Evolutionary conservation across 2,888 invertebrate species (phyloP).

Genomic region (Saturnia pavonia): DNA sequence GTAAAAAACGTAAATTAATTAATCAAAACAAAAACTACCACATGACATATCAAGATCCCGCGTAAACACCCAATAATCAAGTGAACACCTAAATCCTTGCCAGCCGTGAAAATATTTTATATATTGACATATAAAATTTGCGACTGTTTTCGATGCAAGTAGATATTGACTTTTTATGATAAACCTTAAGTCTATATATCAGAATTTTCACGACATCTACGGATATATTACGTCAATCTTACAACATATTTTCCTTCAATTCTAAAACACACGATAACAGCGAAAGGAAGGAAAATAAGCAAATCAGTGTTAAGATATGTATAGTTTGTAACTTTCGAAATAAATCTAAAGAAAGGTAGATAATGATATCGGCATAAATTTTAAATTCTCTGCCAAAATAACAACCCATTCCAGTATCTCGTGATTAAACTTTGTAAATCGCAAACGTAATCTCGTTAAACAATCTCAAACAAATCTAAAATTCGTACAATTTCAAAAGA

Average conservation of each 20-base stretch:
- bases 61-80: no score
- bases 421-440: background rate
- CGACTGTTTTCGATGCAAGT: background rate
- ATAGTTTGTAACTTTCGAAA: no score
- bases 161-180: background rate
- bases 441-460: conserved; percentile 1
- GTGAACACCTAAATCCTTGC: background rate
- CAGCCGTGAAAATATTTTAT: background rate
- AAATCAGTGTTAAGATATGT: no score
- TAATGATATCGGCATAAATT: background rate
- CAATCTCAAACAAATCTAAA: conserved; percentile 6
- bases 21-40: no score
- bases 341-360: no score
- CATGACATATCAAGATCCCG: no score
- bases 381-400: background rate
- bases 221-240: no score
- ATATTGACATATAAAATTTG: background rate
- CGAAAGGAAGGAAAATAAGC: background rate
- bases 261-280: background rate
- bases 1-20: no score
- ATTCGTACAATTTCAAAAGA: background rate
- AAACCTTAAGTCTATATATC: background rate
- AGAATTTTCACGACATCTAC: no score
- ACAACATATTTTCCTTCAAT: no score
- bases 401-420: background rate